Evolutionary conservation across 2,797 vertebrate species (phyloP).

Genomic region (Rhabdophis nuchalis): DNA sequence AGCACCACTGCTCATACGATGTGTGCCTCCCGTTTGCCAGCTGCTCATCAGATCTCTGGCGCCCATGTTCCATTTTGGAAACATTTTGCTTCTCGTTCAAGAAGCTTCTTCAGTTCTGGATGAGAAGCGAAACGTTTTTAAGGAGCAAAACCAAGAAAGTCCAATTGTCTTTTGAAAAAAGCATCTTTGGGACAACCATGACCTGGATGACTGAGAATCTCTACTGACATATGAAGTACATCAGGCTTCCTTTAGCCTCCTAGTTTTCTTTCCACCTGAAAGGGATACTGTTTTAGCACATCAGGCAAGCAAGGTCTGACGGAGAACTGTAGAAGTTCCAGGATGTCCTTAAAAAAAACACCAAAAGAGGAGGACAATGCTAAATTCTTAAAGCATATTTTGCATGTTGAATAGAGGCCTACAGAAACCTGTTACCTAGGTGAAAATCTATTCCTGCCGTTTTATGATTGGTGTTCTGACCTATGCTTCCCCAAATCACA

Average conservation of each 20-base stretch:
- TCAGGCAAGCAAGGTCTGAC: neutral
- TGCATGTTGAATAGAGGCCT: neutral
- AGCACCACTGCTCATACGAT: no score
- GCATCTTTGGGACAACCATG: neutral
- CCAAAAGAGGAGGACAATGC: neutral
- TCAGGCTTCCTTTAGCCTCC: neutral
- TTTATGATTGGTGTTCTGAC: no score
- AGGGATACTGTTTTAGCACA: conserved; percentile 3
- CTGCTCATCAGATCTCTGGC: no score
- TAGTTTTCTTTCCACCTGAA: neutral
- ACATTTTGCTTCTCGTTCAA: no score
- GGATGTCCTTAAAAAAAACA: neutral
- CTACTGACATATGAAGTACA: no score
- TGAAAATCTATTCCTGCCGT: neutral
- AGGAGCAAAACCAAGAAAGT: neutral
- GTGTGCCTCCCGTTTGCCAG: no score
- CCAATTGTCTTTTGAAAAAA: neutral
- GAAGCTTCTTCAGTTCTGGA: no score
- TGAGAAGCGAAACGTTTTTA: no score
- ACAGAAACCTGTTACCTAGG: neutral
- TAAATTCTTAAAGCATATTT: neutral
- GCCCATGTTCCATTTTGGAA: no score
- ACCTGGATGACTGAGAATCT: neutral
- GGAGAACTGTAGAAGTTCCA: neutral
- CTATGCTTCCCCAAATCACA: no score